Evolutionary conservation across 2,113 vertebrate genomes (phyloP).

Genomic region (Saccopteryx leptura): DNA sequence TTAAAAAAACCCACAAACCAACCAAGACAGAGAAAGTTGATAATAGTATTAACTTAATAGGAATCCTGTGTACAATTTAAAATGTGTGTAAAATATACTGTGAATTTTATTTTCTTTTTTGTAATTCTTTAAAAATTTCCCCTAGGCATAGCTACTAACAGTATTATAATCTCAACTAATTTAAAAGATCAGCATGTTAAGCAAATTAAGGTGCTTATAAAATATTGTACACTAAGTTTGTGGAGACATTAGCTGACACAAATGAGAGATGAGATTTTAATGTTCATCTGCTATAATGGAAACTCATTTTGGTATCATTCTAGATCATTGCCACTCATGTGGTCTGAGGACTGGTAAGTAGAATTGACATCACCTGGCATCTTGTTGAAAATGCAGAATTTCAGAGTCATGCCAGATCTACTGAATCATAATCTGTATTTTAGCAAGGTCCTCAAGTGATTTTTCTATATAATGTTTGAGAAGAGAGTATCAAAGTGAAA

Average conservation of each 20-base stretch:
- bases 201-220: conserved; percentile 57
- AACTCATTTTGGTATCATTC: conserved; percentile 33
- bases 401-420: background rate
- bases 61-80: conserved; percentile 58
- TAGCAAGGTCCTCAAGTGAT: conserved; percentile 33
- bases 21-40: conserved; percentile 8
- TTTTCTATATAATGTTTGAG: conserved; percentile 47
- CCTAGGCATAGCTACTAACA: conserved; percentile 44
- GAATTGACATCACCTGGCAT: conserved; percentile 14
- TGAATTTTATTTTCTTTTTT: conserved; percentile 69
- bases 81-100: conserved; percentile 65
- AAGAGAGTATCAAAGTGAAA: conserved; percentile 54
- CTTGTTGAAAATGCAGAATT: conserved; percentile 60
- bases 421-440: conserved; percentile 46
- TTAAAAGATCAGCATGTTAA: conserved; percentile 58
- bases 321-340: conserved; percentile 49
- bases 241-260: conserved; percentile 56
- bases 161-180: conserved; percentile 66
- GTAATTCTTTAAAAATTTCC: conserved; percentile 55
- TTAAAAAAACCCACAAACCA: conserved; percentile 11
- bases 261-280: conserved; percentile 47
- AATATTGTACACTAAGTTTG: conserved; percentile 51
- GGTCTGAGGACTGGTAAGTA: background rate
- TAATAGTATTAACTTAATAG: conserved; percentile 59
- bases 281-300: background rate